phyloP scores from a whole-genome alignment of 2,888 invertebrate genomes.

The Psylliodes chrysocephalus region DNA sequence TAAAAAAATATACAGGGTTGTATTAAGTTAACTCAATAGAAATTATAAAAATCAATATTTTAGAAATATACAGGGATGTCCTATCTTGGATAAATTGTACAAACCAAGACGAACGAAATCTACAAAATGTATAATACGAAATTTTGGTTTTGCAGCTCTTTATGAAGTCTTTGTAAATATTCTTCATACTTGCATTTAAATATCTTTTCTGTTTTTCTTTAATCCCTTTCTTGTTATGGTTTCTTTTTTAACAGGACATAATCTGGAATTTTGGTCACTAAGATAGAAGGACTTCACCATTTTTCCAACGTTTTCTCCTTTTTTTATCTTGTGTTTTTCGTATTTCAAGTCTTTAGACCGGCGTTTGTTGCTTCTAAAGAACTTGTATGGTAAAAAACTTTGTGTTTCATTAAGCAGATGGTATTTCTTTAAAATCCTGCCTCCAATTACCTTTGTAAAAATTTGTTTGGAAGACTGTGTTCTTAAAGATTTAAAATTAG shows the following conservation, averaged over 20 bases:
- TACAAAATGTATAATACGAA: too few relatives aligned
- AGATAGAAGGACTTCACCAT: background rate
- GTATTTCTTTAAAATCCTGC: background rate
- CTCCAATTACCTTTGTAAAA: background rate
- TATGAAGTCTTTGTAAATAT: too few relatives aligned
- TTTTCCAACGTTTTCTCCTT: background rate
- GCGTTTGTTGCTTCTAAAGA: background rate
- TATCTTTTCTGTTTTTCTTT: too few relatives aligned
- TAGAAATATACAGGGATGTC: too few relatives aligned
- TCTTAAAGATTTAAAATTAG: conserved; percentile 2
- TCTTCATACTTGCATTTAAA: too few relatives aligned
- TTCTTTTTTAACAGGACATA: background rate
- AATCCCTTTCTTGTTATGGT: too few relatives aligned
- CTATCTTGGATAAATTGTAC: too few relatives aligned
- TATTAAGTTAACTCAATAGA: too few relatives aligned
- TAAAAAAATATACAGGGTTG: too few relatives aligned
- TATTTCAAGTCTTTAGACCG: background rate
- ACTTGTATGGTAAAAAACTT: conserved; percentile 1
- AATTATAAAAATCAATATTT: too few relatives aligned
- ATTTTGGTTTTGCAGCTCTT: too few relatives aligned
- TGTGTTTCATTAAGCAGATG: background rate
- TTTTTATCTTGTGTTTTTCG: background rate
- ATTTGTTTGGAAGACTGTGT: background rate
- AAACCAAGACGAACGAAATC: too few relatives aligned
- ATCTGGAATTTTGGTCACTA: background rate